Base-by-base conservation (phyloP, 2,113 vertebrate genomes). In the Perca fluviatilis region DNA sequence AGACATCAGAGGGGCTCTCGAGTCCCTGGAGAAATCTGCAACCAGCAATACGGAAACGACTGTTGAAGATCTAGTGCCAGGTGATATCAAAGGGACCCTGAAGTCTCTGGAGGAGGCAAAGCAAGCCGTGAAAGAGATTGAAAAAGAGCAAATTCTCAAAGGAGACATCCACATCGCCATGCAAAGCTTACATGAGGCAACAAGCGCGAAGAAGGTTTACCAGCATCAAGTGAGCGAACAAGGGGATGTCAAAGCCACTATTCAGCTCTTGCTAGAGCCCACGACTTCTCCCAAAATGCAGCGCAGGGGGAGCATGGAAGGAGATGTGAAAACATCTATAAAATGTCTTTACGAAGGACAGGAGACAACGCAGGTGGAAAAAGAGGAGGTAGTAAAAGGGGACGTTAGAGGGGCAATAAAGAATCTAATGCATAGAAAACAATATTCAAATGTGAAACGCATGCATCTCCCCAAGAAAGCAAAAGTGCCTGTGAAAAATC, bases 1-100 rank as follows among this genome's bases (percentile, higher is more conserved):
- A 66, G 95, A 98, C 89, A 96, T 98, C 84, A 95, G 94, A 84
- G 90, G 95, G 65, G 91, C 97, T 49, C 95, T 97, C 5, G 93
- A 96, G 85, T 96, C 95, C 40, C 93, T 98, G 79, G 97, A 97
- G 90, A 97, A 96, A 91, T 96, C 95, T 40, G 81, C 92, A 61
- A 92, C 93, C 12, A 89, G 86, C 19, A 96, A 91, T 89, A 92
- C 87, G 0, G 96, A 97, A 87, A 91, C 90, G 5, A 90, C 92
- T 53, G 95, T 97, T 82, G 96, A 96, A 43, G 96, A 97, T 79
- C 90, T 98, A 82, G 94, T 97, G 50, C 90, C 85, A 68, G 95
- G 95, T 69, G 96, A 97, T 79, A 94, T 98, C 82, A 95, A 95
- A 89, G 95, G 93, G 15, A 96, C 97, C 19, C 88, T 97, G 74